Conservation (phyloP, 64 coral and sea anemone species). For the Dendrophyllia cribrosa region DNA sequence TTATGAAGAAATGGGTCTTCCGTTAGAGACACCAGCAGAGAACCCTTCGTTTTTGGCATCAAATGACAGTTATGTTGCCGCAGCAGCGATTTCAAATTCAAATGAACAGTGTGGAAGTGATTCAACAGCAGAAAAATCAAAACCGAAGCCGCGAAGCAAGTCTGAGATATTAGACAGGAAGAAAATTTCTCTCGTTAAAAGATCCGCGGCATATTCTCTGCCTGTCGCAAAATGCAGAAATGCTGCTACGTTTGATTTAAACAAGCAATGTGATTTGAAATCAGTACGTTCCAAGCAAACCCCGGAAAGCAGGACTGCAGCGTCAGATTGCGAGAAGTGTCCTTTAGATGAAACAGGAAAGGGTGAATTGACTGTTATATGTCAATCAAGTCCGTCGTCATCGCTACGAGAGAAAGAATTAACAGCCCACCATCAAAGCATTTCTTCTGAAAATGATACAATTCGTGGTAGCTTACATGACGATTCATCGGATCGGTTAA, state of each 20-base stretch:
- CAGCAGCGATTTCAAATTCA: neutral
- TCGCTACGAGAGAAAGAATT: neutral
- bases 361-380: neutral
- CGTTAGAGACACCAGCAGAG: too few relatives aligned
- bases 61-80: neutral
- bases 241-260: neutral
- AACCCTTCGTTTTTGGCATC: neutral
- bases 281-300: neutral
- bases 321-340: neutral
- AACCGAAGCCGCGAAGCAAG: neutral
- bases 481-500: neutral
- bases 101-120: neutral
- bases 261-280: neutral
- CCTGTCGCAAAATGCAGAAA: neutral
- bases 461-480: conserved; percentile 10
- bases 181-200: neutral
- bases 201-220: neutral
- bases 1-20: neutral
- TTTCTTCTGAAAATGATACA: neutral
- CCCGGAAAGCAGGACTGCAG: neutral
- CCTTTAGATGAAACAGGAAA: neutral
- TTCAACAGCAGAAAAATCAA: neutral
- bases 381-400: neutral
- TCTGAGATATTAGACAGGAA: neutral
- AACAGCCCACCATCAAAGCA: neutral